Conservation (phyloP, 2,888 invertebrate genomes). For the Thumatha senex region DNA sequence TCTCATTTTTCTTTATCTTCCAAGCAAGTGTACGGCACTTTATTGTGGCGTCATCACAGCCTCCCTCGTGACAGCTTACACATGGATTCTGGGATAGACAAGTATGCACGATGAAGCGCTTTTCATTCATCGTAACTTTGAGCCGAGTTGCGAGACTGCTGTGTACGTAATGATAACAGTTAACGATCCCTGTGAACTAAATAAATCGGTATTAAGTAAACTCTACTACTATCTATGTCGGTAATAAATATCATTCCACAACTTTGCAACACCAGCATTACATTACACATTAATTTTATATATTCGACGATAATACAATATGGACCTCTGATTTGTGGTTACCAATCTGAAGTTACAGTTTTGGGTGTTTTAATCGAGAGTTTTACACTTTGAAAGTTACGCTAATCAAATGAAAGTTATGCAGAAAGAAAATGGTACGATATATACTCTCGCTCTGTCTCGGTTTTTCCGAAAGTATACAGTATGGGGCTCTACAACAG, state of each 20-base stretch:
- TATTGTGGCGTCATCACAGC: conserved; percentile 55
- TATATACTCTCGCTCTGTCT: no score
- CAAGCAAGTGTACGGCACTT: conserved; percentile 45
- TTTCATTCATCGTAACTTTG: conserved; percentile 53
- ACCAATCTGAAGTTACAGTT: no score
- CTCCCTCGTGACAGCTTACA: conserved; percentile 58
- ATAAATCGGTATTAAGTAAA: conserved; percentile 29
- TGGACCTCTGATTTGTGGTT: no score
- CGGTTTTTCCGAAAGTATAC: no score
- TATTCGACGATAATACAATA: neutral
- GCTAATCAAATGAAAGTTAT: no score
- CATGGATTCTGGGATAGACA: conserved; percentile 70
- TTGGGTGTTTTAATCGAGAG: no score
- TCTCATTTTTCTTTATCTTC: conserved; percentile 31
- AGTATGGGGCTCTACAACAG: no score
- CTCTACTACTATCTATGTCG: conserved; percentile 16
- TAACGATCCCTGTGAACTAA: conserved; percentile 47
- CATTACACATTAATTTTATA: conserved; percentile 5
- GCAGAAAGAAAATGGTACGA: no score
- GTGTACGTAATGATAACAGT: conserved; percentile 56
- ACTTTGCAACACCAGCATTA: conserved; percentile 15
- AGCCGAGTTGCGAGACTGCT: conserved; percentile 49
- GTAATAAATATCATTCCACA: conserved; percentile 31
- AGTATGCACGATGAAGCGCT: conserved; percentile 63
- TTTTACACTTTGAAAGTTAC: no score